Conservation (phyloP, 2,888 invertebrate species). For the Cantharis flavilabris region DNA sequence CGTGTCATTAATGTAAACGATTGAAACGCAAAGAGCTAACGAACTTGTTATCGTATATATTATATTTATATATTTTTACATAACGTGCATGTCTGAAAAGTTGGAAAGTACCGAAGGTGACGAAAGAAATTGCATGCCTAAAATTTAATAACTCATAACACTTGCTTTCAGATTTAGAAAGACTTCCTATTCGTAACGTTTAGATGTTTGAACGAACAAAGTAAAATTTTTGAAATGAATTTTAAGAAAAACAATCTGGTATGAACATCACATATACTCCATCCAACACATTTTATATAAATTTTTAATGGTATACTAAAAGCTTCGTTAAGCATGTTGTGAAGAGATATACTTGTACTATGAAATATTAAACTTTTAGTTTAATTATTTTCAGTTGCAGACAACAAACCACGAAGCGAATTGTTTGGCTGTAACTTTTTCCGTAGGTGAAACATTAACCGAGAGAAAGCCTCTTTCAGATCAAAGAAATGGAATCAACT, state of each 20-base stretch:
- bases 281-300: background rate
- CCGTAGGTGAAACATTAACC: background rate
- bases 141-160: conserved; percentile 14
- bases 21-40: background rate
- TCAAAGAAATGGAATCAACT: background rate
- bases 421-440: background rate
- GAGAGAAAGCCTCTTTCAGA: background rate
- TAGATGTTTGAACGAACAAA: background rate
- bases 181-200: background rate
- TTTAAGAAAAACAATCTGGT: background rate
- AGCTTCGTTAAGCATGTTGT: background rate
- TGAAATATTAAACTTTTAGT: background rate
- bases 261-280: background rate
- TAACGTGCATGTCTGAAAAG: background rate
- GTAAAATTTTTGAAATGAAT: background rate
- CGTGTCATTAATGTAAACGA: background rate
- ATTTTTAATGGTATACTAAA: background rate
- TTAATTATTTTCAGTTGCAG: background rate
- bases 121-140: conserved; percentile 22
- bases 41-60: background rate
- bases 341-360: background rate
- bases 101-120: conserved; percentile 6
- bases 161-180: conserved; percentile 2
- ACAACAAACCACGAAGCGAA: background rate
- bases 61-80: background rate